Base-by-base conservation (phyloP, 2,797 vertebrate genomes). In the Paratrypauchen microcephalus region DNA sequence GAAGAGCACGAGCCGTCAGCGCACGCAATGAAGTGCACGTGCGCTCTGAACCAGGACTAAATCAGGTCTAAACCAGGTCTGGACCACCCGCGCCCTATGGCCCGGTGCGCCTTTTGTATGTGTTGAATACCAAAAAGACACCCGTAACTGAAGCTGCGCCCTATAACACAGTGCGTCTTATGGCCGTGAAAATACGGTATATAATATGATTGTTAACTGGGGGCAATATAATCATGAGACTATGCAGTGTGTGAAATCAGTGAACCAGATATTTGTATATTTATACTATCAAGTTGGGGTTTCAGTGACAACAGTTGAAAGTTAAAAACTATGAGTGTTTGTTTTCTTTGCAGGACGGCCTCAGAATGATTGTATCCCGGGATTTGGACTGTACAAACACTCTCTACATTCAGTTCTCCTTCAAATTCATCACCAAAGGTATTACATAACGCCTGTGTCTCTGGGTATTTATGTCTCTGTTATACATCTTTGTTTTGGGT, bases 401-500 rank as follows among this genome's bases (percentile, higher is more conserved):
- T 0, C 90, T 97, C 69, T 98, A 98, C 84, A 96, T 99, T 77
- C 98, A 99, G 83, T 99, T 99, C 88, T 96, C 96, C 61, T 96
- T 98, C 77, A 96, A 97, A 86, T 99, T 99, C 89, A 96, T 99
- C 89, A 95, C 96, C 41, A 99, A 98, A 94, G 96, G 98, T 98
- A 88, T 89, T 18, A 15, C 5, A 54, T 11, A 30, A 62, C 19
- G 28, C 7, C 6, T 18, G 16, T 23, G 9, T n/a, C 8, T 9
- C 50, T 28, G 3, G 21, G 28, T 55, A 8, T 54, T 6, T 32
- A 28, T 28, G 11, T 65, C 1, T 28, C 50, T 65, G 19, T 18
- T 1, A 71, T 68, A 78, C 19, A 12, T 7, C 68, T 72, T 0
- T 70, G n/a, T 26, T 56, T 13, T 79, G 62, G 24, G n/a, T 12